These are phyloP conservation scores for Aphrophora alni DNA, from an alignment of 2,888 invertebrate genomes.

Conservation along the genomic window DNA sequence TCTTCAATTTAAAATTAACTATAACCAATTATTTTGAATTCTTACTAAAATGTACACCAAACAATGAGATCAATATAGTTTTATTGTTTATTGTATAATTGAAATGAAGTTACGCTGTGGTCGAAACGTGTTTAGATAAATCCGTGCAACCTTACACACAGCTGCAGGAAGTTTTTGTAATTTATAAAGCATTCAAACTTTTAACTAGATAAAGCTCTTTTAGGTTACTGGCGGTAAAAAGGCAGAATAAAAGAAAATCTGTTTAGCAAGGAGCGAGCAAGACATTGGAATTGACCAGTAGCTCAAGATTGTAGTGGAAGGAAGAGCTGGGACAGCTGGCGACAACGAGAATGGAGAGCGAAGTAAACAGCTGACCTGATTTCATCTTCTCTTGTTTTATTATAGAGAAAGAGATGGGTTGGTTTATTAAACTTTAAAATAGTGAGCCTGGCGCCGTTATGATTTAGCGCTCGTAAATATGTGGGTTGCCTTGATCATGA, in stretches of 20 bases:
- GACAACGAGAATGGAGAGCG: background rate
- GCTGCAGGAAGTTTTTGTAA: background rate
- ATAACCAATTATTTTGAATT: no score
- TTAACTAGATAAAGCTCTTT: background rate
- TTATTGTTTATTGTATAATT: background rate
- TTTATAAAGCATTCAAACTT: background rate
- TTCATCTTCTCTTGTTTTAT: no score
- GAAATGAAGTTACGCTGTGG: background rate
- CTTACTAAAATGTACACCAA: no score
- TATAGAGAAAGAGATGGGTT: background rate
- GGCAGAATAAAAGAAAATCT: background rate
- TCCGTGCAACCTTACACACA: background rate
- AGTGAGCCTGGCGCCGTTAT: background rate
- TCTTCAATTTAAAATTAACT: no score
- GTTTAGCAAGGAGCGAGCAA: background rate
- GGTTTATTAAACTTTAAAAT: slow-evolving; percentile 2
- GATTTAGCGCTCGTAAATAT: background rate
- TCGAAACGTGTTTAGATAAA: background rate
- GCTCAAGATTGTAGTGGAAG: no score
- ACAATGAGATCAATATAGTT: no score
- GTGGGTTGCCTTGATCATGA: background rate
- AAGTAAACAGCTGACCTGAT: background rate
- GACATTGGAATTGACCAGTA: background rate
- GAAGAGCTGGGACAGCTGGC: background rate
- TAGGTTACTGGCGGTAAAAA: background rate